A percentile compares a stretch with the other conserved stretches of the same genome.
Evolutionary conservation across 2,113 vertebrate genomes (phyloP).

Genomic region (Sminthopsis crassicaudata): DNA sequence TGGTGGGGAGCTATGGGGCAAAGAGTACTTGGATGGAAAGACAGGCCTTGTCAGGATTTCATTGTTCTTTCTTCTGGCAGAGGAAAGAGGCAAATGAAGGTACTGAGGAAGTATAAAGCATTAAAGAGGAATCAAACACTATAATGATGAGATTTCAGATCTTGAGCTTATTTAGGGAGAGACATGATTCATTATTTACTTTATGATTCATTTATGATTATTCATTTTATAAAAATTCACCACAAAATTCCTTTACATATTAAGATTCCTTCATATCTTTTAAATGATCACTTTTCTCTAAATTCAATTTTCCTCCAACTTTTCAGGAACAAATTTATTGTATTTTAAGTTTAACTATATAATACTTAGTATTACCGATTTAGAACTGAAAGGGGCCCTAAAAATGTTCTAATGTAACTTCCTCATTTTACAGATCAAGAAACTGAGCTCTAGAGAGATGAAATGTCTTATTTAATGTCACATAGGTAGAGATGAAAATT

Average conservation of each 20-base stretch:
- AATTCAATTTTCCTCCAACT: constrained; percentile 50
- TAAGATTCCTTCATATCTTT: background rate
- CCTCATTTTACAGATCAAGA: background rate
- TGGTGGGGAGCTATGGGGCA: too few relatives aligned
- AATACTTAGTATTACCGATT: background rate
- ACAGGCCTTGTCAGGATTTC: background rate
- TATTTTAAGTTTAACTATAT: constrained; percentile 37
- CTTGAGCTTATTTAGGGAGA: background rate
- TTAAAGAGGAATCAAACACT: background rate
- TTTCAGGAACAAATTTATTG: constrained; percentile 42
- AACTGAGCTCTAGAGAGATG: background rate
- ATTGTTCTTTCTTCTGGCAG: background rate
- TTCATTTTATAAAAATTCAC: background rate
- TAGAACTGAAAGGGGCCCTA: background rate
- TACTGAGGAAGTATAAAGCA: background rate
- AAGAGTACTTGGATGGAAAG: background rate
- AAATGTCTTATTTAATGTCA: background rate
- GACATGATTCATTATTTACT: background rate
- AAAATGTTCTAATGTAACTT: background rate
- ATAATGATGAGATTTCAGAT: background rate
- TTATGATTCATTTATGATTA: background rate
- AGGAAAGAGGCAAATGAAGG: background rate
- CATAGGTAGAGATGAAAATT: background rate
- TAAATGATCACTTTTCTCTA: constrained; percentile 39
- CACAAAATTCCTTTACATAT: constrained; percentile 25